Evolutionary conservation across 1,140 invertebrate species (phyloP).

Genomic region (Achroia grisella): DNA sequence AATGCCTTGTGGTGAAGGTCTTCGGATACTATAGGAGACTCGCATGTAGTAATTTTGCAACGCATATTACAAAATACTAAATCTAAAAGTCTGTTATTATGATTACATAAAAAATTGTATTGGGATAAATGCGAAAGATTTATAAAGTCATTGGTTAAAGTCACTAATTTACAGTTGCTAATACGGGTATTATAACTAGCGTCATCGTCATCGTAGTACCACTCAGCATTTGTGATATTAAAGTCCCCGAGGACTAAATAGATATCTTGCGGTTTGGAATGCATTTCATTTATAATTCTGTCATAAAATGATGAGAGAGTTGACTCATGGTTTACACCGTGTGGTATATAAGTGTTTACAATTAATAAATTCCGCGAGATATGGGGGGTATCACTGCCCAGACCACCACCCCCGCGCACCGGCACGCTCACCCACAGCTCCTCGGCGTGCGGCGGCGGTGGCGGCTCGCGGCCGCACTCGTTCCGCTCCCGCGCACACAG

Average conservation of each 20-base stretch:
- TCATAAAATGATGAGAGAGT: constrained; percentile 1
- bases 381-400: neutral
- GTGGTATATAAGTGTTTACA: neutral
- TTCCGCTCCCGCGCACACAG: neutral
- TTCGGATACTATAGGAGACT: neutral
- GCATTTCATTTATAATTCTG: neutral
- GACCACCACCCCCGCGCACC: neutral
- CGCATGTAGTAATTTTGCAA: neutral
- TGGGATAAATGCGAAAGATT: constrained; percentile 1
- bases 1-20: constrained; percentile 6
- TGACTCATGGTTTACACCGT: neutral
- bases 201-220: constrained; percentile 1
- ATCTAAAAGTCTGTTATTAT: constrained; percentile 3
- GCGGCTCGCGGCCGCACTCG: constrained; percentile 3
- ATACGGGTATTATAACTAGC: neutral
- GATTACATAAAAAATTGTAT: constrained; percentile 1
- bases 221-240: constrained; percentile 6
- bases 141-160: constrained; percentile 4
- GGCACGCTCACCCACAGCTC: constrained; percentile 13
- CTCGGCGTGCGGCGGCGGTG: no score
- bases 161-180: neutral
- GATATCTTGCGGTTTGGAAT: constrained; percentile 1
- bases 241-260: no score
- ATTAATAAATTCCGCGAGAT: neutral
- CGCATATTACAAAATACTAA: constrained; percentile 2